Conservation (phyloP, 2,888 invertebrate species). For the Torymus auratus region DNA sequence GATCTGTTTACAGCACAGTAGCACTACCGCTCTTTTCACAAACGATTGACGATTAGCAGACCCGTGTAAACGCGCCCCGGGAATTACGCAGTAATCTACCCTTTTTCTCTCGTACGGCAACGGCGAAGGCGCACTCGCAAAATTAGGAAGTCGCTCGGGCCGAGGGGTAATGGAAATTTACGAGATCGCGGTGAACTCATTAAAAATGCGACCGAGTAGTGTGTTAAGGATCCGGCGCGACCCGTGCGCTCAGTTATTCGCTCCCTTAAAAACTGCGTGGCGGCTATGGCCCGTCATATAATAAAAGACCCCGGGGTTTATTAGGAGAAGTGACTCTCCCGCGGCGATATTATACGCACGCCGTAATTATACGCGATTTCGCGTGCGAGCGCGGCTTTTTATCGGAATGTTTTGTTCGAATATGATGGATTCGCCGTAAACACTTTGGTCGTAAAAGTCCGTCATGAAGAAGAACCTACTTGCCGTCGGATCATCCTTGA, state of each 20-base stretch:
- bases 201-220: slow-evolving; percentile 49
- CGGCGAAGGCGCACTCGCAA: slow-evolving; percentile 8
- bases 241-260: not conserved
- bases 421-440: slow-evolving; percentile 40
- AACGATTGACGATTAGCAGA: slow-evolving; percentile 47
- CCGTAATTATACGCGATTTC: slow-evolving; percentile 12
- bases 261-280: slow-evolving; percentile 29
- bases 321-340: slow-evolving; percentile 1
- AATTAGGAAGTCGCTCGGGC: slow-evolving; percentile 51
- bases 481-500: too few relatives aligned
- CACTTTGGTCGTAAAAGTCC: slow-evolving; percentile 8
- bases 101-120: not conserved
- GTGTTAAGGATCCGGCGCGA: slow-evolving; percentile 7
- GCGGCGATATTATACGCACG: slow-evolving; percentile 14
- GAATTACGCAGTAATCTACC: slow-evolving; percentile 46
- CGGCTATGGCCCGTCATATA: not conserved
- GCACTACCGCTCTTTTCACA: not conserved
- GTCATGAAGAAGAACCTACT: too few relatives aligned
- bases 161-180: slow-evolving; percentile 53
- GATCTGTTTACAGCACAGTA: slow-evolving; percentile 7
- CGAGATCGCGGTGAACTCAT: slow-evolving; percentile 41
- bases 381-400: slow-evolving; percentile 20
- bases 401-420: slow-evolving; percentile 3
- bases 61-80: not conserved
- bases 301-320: slow-evolving; percentile 8